Evolutionary conservation across 2,888 invertebrate species (phyloP), one percentile per base, ranked within the genome.

Genomic region (Cheilosia soror): DNA sequence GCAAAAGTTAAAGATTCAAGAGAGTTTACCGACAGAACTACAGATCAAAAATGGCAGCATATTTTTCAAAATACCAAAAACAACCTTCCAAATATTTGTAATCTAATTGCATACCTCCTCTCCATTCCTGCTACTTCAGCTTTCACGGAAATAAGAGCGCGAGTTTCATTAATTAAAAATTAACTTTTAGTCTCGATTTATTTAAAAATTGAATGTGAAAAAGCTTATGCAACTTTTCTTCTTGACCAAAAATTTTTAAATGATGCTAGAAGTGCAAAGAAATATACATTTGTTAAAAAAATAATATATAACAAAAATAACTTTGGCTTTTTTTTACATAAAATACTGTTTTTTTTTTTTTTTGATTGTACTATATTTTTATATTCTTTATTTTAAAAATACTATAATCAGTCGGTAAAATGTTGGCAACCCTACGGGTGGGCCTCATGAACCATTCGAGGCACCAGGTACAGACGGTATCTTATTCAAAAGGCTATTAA

Each of bases 51-150:
- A n/a, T n/a, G n/a, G n/a, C n/a, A n/a, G n/a, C n/a, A n/a, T n/a
- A n/a, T n/a, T n/a, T n/a, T n/a, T n/a, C n/a, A n/a, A n/a, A n/a
- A n/a, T n/a, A n/a, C n/a, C n/a, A n/a, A n/a, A n/a, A n/a, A n/a
- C n/a, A n/a, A n/a, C n/a, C n/a, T n/a, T n/a, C n/a, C n/a, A n/a
- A n/a, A 31, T 5, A 31, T 31, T 31, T 31, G 5, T 31, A 31
- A 31, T 0, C 31, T 31, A 5, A 31, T 31, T 3, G 7, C 33
- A 33, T 33, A 9, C 9, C 33, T 44, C 31, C 27, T 40, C 40
- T 51, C 51, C 11, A 15, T 65, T 51, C 65, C 51, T 65, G 51
- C 49, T 25, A 68, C 55, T 42, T 68, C 66, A 13, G 55, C 66
- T 5, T 68, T 68, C 55, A 68, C 53, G 29, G 55, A 31, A 47